Conservation (phyloP, 2,797 vertebrate genomes). For the Rhabdomys pumilio region DNA sequence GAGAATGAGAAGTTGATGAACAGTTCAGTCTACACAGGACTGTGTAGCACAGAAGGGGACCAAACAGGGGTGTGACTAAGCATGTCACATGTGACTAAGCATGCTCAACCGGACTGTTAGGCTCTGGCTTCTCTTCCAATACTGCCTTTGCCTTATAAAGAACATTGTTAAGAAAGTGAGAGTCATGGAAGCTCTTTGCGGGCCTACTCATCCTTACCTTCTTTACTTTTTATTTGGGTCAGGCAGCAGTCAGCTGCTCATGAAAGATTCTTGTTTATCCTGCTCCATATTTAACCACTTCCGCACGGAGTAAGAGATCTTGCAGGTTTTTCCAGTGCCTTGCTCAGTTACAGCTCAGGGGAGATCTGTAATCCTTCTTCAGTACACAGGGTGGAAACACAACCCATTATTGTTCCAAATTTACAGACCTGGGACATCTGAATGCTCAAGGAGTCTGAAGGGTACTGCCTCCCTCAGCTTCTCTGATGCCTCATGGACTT, state of each 20-base stretch:
- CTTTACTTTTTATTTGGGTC: not conserved
- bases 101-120: not conserved
- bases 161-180: not conserved
- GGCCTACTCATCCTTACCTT: no score
- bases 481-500: not conserved
- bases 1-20: not conserved
- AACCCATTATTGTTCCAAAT: not conserved
- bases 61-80: not conserved
- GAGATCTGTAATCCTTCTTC: not conserved
- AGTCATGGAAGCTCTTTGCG: no score
- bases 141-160: not conserved
- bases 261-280: not conserved
- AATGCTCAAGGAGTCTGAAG: not conserved
- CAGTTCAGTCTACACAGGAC: not conserved
- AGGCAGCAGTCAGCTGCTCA: not conserved
- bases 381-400: not conserved
- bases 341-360: not conserved
- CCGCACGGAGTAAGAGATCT: not conserved
- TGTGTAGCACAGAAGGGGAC: accelerated
- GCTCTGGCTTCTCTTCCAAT: not conserved
- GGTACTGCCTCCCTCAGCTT: not conserved
- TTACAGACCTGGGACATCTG: not conserved
- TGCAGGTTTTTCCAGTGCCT: not conserved
- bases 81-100: not conserved
- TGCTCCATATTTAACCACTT: not conserved